These are phyloP conservation scores for Drosophila eohydei DNA, from an alignment of 2,888 invertebrate genomes.

Conservation along the genomic window DNA sequence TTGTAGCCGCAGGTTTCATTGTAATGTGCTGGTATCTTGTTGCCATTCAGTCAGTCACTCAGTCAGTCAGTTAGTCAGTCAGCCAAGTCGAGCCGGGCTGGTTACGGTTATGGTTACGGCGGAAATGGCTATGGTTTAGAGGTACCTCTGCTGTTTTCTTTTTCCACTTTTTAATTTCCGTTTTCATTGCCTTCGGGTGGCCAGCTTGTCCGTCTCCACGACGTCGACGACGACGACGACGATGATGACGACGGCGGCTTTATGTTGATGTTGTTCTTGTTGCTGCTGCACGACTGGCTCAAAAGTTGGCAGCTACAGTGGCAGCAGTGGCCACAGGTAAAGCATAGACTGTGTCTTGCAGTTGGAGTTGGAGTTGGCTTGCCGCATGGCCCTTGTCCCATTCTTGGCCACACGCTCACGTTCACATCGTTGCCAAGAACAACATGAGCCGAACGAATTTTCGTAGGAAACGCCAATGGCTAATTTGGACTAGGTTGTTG, in stretches of 20 bases:
- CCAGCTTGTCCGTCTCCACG: constrained; percentile 36
- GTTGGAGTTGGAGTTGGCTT: constrained; percentile 39
- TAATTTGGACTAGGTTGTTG: constrained; percentile 45
- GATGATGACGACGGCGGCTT: constrained; percentile 16
- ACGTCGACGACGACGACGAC: not conserved
- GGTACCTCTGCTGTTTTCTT: constrained; percentile 75
- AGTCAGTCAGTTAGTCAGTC: constrained; percentile 5
- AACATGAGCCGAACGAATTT: constrained; percentile 68
- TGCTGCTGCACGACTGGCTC: constrained; percentile 42
- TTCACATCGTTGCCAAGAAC: constrained; percentile 72
- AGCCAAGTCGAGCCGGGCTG: constrained; percentile 45
- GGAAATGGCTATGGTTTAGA: constrained; percentile 71
- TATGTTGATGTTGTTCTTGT: constrained; percentile 55
- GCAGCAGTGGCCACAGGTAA: constrained; percentile 35
- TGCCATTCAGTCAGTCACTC: constrained; percentile 44
- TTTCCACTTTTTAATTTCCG: constrained; percentile 80
- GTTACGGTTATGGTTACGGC: constrained; percentile 53
- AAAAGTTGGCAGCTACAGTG: constrained; percentile 55
- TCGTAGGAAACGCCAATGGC: constrained; percentile 67
- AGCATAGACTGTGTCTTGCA: constrained; percentile 34
- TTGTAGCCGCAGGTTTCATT: constrained; percentile 77
- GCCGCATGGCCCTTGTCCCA: constrained; percentile 29
- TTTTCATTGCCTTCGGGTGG: constrained; percentile 63
- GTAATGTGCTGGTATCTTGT: constrained; percentile 75
- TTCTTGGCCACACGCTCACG: constrained; percentile 44